Evolutionary conservation across 2,888 invertebrate genomes (phyloP).

Genomic region (Cryptus viduatorius): DNA sequence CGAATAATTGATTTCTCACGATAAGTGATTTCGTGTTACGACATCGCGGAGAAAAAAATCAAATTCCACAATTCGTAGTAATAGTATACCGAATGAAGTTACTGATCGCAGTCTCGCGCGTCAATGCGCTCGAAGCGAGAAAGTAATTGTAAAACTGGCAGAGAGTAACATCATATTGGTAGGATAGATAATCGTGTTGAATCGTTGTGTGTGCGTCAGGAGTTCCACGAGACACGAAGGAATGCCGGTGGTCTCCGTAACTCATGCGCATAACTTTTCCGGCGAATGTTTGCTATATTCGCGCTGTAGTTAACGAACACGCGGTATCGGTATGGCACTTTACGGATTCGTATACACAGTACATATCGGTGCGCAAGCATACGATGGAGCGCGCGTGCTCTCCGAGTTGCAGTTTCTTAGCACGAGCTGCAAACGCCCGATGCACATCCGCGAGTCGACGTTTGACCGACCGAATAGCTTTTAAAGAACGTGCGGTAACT

Average conservation of each 20-base stretch:
- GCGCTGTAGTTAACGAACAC: constrained; percentile 57
- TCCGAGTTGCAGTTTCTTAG: constrained; percentile 22
- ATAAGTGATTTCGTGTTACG: background rate
- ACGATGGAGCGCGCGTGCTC: constrained; percentile 46
- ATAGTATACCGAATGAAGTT: background rate
- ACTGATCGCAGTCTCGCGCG: background rate
- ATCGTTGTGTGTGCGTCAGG: constrained; percentile 13
- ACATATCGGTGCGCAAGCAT: constrained; percentile 14
- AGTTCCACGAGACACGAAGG: background rate
- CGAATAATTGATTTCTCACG: too few species aligned
- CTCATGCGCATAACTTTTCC: constrained; percentile 38
- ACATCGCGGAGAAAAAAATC: background rate
- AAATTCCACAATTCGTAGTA: background rate
- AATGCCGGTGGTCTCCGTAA: background rate
- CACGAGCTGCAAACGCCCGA: background rate
- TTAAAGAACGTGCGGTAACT: constrained; percentile 1
- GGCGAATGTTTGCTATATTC: constrained; percentile 23
- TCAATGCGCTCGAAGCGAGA: constrained; percentile 15
- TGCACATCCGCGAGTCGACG: constrained; percentile 21
- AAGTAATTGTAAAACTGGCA: constrained; percentile 25
- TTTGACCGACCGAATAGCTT: background rate
- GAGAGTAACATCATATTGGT: background rate
- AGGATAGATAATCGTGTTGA: constrained; percentile 8
- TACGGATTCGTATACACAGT: constrained; percentile 47
- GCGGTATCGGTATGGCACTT: constrained; percentile 54